A percentile compares a stretch with the other conserved stretches of the same genome.
phyloP scores from a whole-genome alignment of 2,888 invertebrate species.

The Caenorhabditis sp. region DNA sequence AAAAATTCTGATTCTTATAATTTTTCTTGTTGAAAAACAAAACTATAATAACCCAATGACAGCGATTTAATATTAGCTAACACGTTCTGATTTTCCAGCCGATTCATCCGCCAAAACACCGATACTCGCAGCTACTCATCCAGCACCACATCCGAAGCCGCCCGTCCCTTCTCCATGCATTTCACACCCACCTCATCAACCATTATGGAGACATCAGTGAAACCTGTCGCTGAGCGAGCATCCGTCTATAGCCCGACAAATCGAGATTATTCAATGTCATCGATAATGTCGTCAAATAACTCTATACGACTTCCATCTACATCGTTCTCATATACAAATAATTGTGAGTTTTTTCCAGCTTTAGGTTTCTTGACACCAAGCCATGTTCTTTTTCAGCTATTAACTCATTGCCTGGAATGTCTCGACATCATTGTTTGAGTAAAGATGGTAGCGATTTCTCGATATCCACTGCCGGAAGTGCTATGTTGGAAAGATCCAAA shows the following conservation, averaged over 20 bases:
- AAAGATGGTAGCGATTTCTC: conserved; percentile 48
- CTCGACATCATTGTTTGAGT: conserved; percentile 30
- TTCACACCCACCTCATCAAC: conserved; percentile 37
- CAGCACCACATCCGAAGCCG: conserved; percentile 28
- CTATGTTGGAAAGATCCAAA: conserved; percentile 19
- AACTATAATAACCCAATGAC: no score
- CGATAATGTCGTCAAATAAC: conserved; percentile 53
- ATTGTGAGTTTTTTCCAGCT: conserved; percentile 32
- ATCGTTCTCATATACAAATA: conserved; percentile 43
- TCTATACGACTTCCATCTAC: conserved; percentile 46
- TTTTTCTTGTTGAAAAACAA: no score
- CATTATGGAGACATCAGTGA: conserved; percentile 20
- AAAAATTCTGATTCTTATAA: no score
- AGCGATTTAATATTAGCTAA: no score
- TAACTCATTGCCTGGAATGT: conserved; percentile 18
- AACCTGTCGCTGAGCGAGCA: conserved; percentile 20
- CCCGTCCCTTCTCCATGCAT: conserved; percentile 36
- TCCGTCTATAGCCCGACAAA: conserved; percentile 31
- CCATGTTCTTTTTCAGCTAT: conserved; percentile 47
- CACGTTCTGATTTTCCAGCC: neutral
- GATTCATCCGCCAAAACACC: conserved; percentile 15
- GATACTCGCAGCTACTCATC: conserved; percentile 32
- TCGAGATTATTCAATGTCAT: conserved; percentile 40
- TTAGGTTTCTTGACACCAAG: no score
- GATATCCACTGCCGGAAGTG: conserved; percentile 32